These are phyloP conservation scores for Conger conger DNA, from an alignment of 2,113 vertebrate genomes.

Conservation along the genomic window DNA sequence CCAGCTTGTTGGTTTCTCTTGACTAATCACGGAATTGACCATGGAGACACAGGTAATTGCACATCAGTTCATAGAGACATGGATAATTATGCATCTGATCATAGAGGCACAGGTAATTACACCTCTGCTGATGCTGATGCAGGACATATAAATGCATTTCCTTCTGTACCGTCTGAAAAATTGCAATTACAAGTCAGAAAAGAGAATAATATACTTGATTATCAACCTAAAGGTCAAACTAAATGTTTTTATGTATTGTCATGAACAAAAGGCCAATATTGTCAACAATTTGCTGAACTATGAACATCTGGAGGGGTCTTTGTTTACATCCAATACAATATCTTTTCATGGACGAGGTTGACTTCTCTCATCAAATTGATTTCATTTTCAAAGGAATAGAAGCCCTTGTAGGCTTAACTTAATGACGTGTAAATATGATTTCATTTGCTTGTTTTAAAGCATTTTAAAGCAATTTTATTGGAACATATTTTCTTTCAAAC, in stretches of 20 bases:
- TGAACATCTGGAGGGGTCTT: neutral
- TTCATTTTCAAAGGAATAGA: neutral
- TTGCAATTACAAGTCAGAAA: conserved; percentile 1
- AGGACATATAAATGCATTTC: conserved; percentile 59
- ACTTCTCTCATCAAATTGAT: neutral
- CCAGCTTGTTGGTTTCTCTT: conserved; percentile 62
- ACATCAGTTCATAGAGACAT: conserved; percentile 46
- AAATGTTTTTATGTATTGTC: neutral
- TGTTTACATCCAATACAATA: neutral
- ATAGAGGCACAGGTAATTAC: conserved; percentile 64
- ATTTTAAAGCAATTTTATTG: neutral
- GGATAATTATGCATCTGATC: conserved; percentile 70
- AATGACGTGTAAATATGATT: too few relatives aligned
- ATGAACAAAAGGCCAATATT: neutral
- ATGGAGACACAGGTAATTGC: conserved; percentile 74
- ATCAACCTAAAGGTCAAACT: neutral
- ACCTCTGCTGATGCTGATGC: conserved; percentile 65
- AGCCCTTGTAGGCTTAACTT: too few relatives aligned
- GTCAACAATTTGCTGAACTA: neutral
- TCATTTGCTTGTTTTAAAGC: neutral
- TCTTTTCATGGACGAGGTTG: neutral
- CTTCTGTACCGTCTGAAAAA: conserved; percentile 45
- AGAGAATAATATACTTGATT: neutral
- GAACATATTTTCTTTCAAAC: too few relatives aligned
- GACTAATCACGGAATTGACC: conserved; percentile 79